These are phyloP conservation scores for Entomobrya multifasciata DNA, from an alignment of 2,888 invertebrate genomes.

Conservation along the genomic window DNA sequence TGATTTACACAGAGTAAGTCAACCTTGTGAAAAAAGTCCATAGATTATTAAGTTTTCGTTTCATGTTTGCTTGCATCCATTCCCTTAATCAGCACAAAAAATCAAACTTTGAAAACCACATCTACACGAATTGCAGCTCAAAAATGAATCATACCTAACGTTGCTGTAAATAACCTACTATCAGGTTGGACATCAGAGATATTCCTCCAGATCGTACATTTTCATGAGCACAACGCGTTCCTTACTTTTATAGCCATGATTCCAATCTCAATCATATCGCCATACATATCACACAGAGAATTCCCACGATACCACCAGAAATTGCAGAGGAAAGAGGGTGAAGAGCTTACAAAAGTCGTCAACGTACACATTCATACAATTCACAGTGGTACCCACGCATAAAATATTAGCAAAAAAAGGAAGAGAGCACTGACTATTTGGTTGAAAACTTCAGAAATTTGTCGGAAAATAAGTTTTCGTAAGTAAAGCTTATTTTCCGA, in stretches of 20 bases:
- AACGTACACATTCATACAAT: neutral
- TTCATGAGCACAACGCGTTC: neutral
- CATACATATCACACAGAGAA: constrained; percentile 29
- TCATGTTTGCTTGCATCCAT: no score
- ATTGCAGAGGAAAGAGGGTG: neutral
- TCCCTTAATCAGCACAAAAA: no score
- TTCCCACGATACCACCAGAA: constrained; percentile 60
- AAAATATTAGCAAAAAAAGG: constrained; percentile 14
- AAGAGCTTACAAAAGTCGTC: constrained; percentile 58
- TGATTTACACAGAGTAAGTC: no score
- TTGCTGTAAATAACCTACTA: no score
- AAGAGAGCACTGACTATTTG: constrained; percentile 46
- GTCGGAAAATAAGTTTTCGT: constrained; percentile 38
- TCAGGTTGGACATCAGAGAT: neutral
- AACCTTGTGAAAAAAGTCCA: no score
- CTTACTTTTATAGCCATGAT: neutral
- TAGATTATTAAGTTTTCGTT: no score
- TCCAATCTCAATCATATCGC: constrained; percentile 42
- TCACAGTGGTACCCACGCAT: no score
- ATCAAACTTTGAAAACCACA: no score
- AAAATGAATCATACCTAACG: no score
- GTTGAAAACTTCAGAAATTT: constrained; percentile 49
- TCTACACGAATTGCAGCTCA: no score
- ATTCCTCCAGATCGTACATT: neutral
- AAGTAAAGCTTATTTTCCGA: constrained; percentile 7